Evolutionary conservation across 2,113 vertebrate species (phyloP).

Genomic region (Ceyx margarethae): DNA sequence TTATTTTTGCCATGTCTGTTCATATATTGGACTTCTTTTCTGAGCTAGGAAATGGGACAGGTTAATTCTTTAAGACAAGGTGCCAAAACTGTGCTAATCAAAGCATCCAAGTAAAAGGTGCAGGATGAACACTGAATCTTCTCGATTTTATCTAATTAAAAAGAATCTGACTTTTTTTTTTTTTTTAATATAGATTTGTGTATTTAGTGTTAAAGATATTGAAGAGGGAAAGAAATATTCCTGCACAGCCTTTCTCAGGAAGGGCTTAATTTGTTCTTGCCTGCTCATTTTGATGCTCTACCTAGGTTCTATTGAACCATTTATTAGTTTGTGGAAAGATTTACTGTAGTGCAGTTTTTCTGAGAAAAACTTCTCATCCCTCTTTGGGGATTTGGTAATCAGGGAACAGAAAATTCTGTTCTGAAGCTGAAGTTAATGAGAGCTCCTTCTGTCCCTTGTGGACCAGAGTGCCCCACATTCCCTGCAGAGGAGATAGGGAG

Average conservation of each 20-base stretch:
- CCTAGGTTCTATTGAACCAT: slow-evolving; percentile 1
- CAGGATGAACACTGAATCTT: not conserved
- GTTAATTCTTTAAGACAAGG: slow-evolving; percentile 22
- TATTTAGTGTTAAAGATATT: slow-evolving; percentile 23
- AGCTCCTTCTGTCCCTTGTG: not conserved
- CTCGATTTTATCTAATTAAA: slow-evolving; percentile 19
- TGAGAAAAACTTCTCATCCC: slow-evolving; percentile 5
- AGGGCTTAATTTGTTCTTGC: slow-evolving; percentile 26
- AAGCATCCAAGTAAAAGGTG: not conserved
- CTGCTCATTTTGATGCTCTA: slow-evolving; percentile 22
- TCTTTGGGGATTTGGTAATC: slow-evolving; percentile 48
- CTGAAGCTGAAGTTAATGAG: slow-evolving; percentile 34
- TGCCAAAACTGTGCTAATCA: not conserved
- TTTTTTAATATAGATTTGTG: not conserved
- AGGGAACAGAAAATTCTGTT: slow-evolving; percentile 42
- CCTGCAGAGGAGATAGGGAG: not conserved
- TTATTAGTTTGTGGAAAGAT: slow-evolving; percentile 61
- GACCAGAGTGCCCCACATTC: not conserved
- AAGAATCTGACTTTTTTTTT: not conserved
- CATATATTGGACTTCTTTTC: not conserved
- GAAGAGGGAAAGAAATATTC: not conserved
- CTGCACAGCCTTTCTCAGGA: slow-evolving; percentile 8
- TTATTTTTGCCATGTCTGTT: not conserved
- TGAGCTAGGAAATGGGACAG: not conserved
- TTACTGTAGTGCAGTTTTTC: slow-evolving; percentile 2